These are phyloP conservation scores for Cephus spinipes DNA, from an alignment of 2,888 invertebrate species.

Conservation along the genomic window DNA sequence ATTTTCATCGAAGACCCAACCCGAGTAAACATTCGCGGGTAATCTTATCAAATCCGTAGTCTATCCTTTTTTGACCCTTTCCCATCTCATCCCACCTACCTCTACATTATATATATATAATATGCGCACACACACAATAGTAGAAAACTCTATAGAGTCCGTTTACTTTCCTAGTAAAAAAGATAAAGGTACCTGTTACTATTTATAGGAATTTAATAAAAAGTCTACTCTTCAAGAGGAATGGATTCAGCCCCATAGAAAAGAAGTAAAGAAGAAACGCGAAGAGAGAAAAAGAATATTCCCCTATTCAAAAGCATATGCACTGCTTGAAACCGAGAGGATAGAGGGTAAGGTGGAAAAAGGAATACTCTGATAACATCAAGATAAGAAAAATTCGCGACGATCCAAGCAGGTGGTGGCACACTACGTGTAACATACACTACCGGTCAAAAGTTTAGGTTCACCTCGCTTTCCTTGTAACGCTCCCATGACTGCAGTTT, in stretches of 20 bases:
- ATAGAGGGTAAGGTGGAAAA: neutral
- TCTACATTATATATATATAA: neutral
- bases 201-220: neutral
- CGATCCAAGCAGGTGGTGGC: neutral
- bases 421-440: neutral
- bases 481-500: no score
- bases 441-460: no score
- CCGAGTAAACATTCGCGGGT: neutral
- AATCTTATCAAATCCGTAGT: neutral
- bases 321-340: neutral
- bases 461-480: no score
- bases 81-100: neutral
- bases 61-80: neutral
- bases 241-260: neutral
- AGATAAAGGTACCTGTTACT: neutral
- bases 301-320: neutral
- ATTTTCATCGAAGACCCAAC: neutral
- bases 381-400: neutral
- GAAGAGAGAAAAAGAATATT: neutral
- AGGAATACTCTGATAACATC: neutral
- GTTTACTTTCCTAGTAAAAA: neutral
- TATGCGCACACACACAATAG: no score
- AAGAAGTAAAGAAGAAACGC: neutral
- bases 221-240: neutral
- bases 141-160: neutral